Conservation (phyloP, 2,113 vertebrate species). For the Erythrocercus mccallii region DNA sequence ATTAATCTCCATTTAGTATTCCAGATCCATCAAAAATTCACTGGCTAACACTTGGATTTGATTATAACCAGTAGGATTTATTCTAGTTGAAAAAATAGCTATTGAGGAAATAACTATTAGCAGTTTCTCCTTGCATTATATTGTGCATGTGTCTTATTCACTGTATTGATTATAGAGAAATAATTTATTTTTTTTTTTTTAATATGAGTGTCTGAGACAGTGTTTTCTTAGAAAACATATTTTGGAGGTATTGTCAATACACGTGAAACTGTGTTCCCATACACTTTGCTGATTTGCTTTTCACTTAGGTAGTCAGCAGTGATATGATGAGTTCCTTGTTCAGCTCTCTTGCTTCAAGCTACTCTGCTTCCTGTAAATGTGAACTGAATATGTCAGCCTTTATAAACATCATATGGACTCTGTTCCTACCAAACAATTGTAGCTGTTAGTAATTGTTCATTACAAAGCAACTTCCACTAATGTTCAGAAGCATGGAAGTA, state of each 20-base stretch:
- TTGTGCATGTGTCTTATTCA: not conserved
- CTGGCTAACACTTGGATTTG: not conserved
- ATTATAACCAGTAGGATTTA: not conserved
- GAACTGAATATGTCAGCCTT: constrained; percentile 16
- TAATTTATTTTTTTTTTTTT: not conserved
- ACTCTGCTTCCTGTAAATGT: constrained; percentile 19
- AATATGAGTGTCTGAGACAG: not conserved
- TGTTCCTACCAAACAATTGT: constrained; percentile 27
- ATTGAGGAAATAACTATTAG: not conserved
- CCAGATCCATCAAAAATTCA: not conserved
- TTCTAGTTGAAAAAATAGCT: not conserved
- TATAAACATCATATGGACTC: constrained; percentile 14
- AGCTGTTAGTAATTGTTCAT: constrained; percentile 54
- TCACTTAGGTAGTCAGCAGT: not conserved
- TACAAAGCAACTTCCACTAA: constrained; percentile 39
- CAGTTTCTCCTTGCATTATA: not conserved
- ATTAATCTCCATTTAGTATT: not conserved
- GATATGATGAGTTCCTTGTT: not conserved
- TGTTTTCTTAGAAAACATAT: not conserved
- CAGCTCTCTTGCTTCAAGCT: constrained; percentile 12
- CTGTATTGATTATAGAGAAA: not conserved
- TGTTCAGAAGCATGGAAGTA: constrained; percentile 49
- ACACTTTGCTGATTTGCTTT: not conserved
- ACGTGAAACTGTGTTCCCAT: not conserved
- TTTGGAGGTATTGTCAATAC: not conserved